Conservation (phyloP, 1,140 invertebrate genomes). For the Nylanderia fulva region DNA sequence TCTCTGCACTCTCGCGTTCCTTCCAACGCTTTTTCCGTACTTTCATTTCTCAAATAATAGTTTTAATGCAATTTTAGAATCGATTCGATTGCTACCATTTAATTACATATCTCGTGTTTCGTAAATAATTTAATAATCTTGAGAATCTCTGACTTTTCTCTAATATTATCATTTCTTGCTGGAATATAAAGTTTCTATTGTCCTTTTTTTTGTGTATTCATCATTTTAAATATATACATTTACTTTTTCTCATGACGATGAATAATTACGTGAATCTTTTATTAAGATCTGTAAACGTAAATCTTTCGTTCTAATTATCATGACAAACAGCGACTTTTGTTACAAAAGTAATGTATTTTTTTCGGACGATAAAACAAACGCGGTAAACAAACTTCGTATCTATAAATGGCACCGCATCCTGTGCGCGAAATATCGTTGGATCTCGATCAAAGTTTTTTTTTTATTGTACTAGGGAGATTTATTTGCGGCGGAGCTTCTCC, state of each 20-base stretch:
- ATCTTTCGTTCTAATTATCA: too few species aligned
- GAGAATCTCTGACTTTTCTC: background rate
- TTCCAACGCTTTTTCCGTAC: background rate
- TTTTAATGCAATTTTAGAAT: too few species aligned
- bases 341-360: too few species aligned
- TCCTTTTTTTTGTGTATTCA: background rate
- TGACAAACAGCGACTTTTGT: too few species aligned
- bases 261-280: background rate
- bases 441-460: background rate
- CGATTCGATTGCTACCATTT: background rate
- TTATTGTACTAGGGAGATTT: background rate
- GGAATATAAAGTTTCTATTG: background rate
- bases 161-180: background rate
- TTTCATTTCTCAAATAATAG: background rate
- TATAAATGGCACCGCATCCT: background rate
- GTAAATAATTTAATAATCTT: background rate
- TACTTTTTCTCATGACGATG: background rate
- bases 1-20: background rate
- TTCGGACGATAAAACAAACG: background rate
- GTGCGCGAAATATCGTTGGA: background rate
- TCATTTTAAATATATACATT: background rate
- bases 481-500: slow-evolving; percentile 1
- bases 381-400: background rate
- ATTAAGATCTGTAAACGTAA: background rate
- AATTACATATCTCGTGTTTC: background rate